phyloP scores from a whole-genome alignment of 2,113 vertebrate genomes.

The Cinclus cinclus region DNA sequence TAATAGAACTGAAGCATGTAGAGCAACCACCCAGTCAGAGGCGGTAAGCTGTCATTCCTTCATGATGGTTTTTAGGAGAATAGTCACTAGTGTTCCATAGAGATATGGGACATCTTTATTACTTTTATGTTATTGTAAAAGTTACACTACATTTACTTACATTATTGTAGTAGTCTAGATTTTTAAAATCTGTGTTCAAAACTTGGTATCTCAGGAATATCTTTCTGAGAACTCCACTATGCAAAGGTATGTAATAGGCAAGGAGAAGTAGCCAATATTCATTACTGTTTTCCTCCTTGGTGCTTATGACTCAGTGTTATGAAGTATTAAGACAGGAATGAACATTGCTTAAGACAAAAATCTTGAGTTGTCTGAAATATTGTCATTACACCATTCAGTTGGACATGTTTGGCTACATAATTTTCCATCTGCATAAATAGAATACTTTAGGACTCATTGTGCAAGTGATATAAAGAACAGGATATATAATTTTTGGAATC shows the following conservation, averaged over 20 bases:
- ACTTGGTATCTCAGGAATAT: not conserved
- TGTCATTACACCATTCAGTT: not conserved
- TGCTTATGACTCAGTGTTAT: not conserved
- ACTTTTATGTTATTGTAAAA: not conserved
- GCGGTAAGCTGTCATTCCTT: slow-evolving; percentile 2
- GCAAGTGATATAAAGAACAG: not conserved
- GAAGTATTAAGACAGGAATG: not conserved
- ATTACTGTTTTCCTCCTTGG: not conserved
- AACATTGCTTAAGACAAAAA: not conserved
- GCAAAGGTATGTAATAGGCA: not conserved
- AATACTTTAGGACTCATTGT: not conserved
- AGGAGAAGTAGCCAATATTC: not conserved
- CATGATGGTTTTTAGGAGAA: not conserved
- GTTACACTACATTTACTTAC: not conserved
- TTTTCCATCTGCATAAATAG: not conserved
- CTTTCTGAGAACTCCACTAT: not conserved
- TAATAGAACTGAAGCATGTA: slow-evolving; percentile 46
- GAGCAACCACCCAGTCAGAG: not conserved
- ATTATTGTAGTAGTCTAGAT: not conserved
- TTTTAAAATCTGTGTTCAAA: not conserved
- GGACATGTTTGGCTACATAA: not conserved
- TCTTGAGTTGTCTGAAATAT: not conserved
- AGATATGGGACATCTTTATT: not conserved
- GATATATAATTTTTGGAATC: not conserved
- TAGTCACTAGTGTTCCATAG: not conserved